Evolutionary conservation across 1,140 invertebrate genomes (phyloP), one percentile per base, ranked within the genome.

Genomic region (Pogonus chalceus): DNA sequence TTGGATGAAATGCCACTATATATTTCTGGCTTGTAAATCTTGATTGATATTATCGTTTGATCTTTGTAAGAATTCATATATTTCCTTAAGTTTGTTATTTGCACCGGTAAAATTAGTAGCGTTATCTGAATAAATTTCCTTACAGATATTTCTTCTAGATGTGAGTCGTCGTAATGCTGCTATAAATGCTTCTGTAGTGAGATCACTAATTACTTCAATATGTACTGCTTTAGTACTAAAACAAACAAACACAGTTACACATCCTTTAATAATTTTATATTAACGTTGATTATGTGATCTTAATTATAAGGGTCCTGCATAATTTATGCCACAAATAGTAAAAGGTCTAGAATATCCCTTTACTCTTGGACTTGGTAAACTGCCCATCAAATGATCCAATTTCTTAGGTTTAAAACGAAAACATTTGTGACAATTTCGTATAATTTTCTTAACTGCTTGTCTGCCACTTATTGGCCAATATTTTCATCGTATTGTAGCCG

Each of bases 181-280:
- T 1, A 73, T 22, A 55, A 73, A 73, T 2, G 61, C 59, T 22
- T 69, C 63, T 0, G 67, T 65, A 2, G 62, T 61, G 0, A 70
- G 47, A 53, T 57, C 54, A 0, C 58, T 56, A 2, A 65, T 57
- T 0, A 64, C 23, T 49, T 71, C 65, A 0, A 68, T 24, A 51
- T 70, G 69, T 12, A 71, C 51, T 0, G 65, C 69, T 9, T 59
- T 59, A 0, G 61, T 67, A 0, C 57, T 53, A 0, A 65, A 49
- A 20, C 69, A 71, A 0, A 66, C 64, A 24, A 72, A 72, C 16
- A 71, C 10, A 0, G 60, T 59, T 4, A 73, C 60, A 50, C 64
- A 71, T 2, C 48, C 47, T 54, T 72, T 72, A 1, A 52, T 39
- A 9, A 52, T 54, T 35, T 58, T 53, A 1, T 57, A 55, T 3